A percentile compares a stretch with the other conserved stretches of the same genome.
Evolutionary conservation across 1,140 invertebrate genomes (phyloP).

Genomic region (Propsilocerus akamusi): DNA sequence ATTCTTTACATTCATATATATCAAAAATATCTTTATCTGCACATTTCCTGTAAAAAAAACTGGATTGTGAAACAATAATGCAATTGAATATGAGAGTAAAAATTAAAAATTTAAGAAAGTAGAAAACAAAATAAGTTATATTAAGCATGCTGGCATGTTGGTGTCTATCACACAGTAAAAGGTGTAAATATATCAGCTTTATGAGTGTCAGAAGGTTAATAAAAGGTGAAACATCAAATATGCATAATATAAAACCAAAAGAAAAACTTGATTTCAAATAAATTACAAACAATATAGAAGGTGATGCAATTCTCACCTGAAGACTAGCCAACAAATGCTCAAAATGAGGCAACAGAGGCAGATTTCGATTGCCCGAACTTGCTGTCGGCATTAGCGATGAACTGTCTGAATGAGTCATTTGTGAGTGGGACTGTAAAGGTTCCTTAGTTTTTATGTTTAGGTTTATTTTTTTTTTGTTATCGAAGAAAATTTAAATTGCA

Average conservation of each 20-base stretch:
- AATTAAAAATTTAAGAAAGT: no score
- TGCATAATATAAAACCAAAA: not conserved
- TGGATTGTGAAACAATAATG: no score
- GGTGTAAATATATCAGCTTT: no score
- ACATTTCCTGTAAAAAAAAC: no score
- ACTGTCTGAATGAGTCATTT: not conserved
- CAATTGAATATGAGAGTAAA: no score
- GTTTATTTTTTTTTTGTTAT: not conserved
- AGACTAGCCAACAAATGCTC: conserved; percentile 45
- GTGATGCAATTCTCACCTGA: conserved; percentile 37
- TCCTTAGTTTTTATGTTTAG: not conserved
- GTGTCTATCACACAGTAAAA: no score
- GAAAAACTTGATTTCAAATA: not conserved
- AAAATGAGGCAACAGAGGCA: conserved; percentile 40
- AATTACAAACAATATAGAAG: not conserved
- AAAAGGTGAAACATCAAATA: not conserved
- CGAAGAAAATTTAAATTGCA: no score
- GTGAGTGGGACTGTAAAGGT: not conserved
- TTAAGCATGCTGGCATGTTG: no score
- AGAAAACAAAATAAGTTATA: no score
- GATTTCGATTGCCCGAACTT: conserved; percentile 34
- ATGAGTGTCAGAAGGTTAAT: not conserved
- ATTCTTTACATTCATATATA: no score
- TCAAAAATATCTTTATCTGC: no score
- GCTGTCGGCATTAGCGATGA: conserved; percentile 23